phyloP scores from a whole-genome alignment of 2,888 invertebrate species.

The Dendrolimus houi region DNA sequence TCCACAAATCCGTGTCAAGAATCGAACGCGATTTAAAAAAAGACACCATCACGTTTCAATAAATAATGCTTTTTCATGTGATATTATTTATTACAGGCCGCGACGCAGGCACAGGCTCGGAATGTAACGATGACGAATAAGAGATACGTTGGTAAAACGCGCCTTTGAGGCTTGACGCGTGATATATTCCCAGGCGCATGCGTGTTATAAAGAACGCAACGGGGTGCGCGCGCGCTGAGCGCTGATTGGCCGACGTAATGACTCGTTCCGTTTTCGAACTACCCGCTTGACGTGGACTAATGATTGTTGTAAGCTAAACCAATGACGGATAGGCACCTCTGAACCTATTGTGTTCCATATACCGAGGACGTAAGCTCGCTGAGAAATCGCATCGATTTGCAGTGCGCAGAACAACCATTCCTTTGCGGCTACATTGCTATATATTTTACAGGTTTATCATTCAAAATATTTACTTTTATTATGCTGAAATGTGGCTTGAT shows the following conservation, averaged over 20 bases:
- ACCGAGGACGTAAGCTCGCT: conserved; percentile 30
- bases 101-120: conserved; percentile 27
- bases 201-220: conserved; percentile 65
- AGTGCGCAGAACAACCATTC: conserved; percentile 3
- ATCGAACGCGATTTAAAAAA: conserved; percentile 41
- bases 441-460: neutral
- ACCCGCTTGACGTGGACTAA: conserved; percentile 56
- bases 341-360: conserved; percentile 59
- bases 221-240: conserved; percentile 58
- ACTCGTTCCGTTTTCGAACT: conserved; percentile 42
- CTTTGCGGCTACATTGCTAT: neutral
- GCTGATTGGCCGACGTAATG: conserved; percentile 63
- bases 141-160: conserved; percentile 66
- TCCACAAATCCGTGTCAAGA: conserved; percentile 67
- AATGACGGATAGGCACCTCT: conserved; percentile 70
- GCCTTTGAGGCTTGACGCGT: conserved; percentile 57
- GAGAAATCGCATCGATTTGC: conserved; percentile 35
- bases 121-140: conserved; percentile 71
- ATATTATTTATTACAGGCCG: conserved; percentile 63
- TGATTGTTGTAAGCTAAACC: conserved; percentile 53
- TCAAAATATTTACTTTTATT: neutral
- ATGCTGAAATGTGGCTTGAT: too few relatives aligned
- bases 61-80: conserved; percentile 55
- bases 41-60: conserved; percentile 38
- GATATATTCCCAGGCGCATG: conserved; percentile 65